Conservation (phyloP, 1,140 invertebrate species). For the Zaprionus kolodkinae region DNA sequence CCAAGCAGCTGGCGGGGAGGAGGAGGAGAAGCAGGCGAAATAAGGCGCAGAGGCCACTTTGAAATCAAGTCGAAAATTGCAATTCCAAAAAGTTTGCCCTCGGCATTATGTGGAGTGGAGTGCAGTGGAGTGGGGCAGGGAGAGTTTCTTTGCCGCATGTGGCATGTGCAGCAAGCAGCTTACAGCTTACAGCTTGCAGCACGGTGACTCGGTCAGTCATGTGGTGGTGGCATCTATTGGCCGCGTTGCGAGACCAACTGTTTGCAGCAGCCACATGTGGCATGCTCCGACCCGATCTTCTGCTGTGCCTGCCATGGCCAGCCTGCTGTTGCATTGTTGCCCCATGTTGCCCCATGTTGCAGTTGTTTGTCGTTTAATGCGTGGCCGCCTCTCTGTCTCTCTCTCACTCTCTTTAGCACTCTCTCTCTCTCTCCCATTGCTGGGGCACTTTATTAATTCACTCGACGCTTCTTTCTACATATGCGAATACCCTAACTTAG, state of each 20-base stretch:
- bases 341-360: constrained; percentile 16
- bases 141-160: constrained; percentile 15
- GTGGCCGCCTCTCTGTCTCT: constrained; percentile 51
- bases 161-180: constrained; percentile 10
- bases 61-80: constrained; percentile 83
- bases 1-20: background rate
- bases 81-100: constrained; percentile 82
- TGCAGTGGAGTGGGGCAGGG: constrained; percentile 3
- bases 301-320: constrained; percentile 12
- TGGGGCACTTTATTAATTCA: constrained; percentile 76
- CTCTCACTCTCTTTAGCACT: background rate
- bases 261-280: constrained; percentile 58
- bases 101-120: constrained; percentile 66
- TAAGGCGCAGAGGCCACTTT: constrained; percentile 44
- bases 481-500: constrained; percentile 21
- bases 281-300: constrained; percentile 34
- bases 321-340: constrained; percentile 53
- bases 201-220: constrained; percentile 60
- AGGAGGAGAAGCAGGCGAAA: constrained; percentile 1
- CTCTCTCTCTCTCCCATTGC: constrained; percentile 9
- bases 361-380: constrained; percentile 72
- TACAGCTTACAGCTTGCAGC: background rate
- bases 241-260: background rate
- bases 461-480: constrained; percentile 63
- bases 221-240: constrained; percentile 68